Evolutionary conservation across 2,888 invertebrate genomes (phyloP), one percentile per base, ranked within the genome.

Genomic region (Thalpophila matura): DNA sequence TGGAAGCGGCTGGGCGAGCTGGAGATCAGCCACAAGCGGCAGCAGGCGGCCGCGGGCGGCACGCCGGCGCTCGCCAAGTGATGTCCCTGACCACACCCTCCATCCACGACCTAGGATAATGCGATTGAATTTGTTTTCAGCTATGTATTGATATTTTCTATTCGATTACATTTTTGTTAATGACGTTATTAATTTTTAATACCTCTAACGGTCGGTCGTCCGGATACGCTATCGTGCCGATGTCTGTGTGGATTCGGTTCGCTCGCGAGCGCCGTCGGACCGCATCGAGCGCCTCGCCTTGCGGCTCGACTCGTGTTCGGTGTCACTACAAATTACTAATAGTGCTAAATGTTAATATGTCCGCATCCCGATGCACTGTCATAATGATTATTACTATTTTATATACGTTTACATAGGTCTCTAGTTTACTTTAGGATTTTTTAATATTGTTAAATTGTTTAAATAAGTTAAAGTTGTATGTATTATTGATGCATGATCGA

Each of bases 1-100:
- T 99, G 99, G 99, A 98, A 98, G 96, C 97, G 97, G 95, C 96
- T 99, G 93, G 97, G 97, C 88, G 98, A 98, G 96, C 96, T 99
- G 95, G 98, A 98, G 96, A 95, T 98, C 90, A 96, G 95, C 94
- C 95, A 95, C 91, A 95, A 93, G 92, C 95, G 95, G 86, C 93
- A 91, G 86, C 79, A 74, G 82, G 83, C 86, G 64, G 85, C 74
- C 70, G 77, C 83, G 78, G 80, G 79, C 84, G 75, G 84, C 74
- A 73, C 82, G 74, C 74, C 61, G 54, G 63, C 81, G 79, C 81
- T 79, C 77, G 84, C 96, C 96, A 91, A 93, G 90, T 92, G 92
- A 92, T 90, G 79, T 97, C 97, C 6, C 92, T 95, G 38, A 56
- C 71, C 61, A 75, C 75, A 69, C 74, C 79, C 83, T 79, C 83